A percentile compares a stretch with the other conserved stretches of the same genome.
Evolutionary conservation across 2,113 vertebrate species (phyloP).

Genomic region (Sclerurus mexicanus): DNA sequence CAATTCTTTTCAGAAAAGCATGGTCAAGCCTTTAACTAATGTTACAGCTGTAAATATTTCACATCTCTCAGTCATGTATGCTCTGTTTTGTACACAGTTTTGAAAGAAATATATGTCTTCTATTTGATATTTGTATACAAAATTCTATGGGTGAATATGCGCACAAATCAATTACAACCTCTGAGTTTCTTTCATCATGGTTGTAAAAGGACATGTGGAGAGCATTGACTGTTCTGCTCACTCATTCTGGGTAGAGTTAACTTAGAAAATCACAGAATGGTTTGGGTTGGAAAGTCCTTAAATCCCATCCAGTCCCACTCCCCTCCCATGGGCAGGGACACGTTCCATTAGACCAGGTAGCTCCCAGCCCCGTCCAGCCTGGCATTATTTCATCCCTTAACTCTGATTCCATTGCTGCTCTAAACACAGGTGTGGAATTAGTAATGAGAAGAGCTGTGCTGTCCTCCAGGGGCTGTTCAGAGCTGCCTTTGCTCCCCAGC

Average conservation of each 20-base stretch:
- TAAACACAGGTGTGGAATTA: not conserved
- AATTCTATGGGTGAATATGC: not conserved
- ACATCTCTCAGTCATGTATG: not conserved
- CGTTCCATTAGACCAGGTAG: not conserved
- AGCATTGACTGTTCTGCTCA: not conserved
- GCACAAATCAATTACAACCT: not conserved
- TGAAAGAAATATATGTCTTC: not conserved
- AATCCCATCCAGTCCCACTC: not conserved
- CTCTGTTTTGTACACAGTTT: not conserved
- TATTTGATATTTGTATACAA: not conserved
- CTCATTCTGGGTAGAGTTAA: not conserved
- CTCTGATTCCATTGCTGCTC: not conserved
- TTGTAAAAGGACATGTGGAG: not conserved
- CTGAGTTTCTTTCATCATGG: not conserved
- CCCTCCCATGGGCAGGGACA: not conserved
- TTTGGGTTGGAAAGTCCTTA: not conserved
- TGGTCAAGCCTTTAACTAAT: not conserved
- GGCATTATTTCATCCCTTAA: not conserved
- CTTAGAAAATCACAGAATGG: not conserved
- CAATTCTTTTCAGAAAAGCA: not conserved
- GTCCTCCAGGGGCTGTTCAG: not conserved
- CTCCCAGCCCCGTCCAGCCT: rapidly evolving
- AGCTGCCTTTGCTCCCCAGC: not conserved
- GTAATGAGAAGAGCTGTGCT: not conserved
- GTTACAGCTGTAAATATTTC: constrained; percentile 2